Percentiles rank a stretch among this genome's conserved stretches.
Evolutionary conservation across 2,797 vertebrate genomes (phyloP).

Genomic region (Amazonetta brasiliensis): DNA sequence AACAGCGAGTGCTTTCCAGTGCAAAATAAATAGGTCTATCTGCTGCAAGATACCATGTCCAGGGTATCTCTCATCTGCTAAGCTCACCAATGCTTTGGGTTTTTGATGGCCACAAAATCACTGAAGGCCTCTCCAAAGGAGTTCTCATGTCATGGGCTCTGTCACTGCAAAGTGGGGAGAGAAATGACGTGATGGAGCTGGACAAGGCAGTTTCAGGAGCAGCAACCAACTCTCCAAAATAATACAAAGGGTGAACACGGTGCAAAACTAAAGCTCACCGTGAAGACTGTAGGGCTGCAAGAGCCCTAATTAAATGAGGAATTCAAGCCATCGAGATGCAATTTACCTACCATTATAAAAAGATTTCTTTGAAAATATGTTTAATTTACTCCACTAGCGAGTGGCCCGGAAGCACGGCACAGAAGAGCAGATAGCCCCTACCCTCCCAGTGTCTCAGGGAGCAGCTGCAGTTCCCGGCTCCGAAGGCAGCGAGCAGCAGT

Average conservation of each 20-base stretch:
- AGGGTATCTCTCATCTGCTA: background rate
- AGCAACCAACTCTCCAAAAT: background rate
- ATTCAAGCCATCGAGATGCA: background rate
- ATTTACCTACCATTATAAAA: background rate
- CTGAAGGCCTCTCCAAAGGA: background rate
- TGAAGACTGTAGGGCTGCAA: background rate
- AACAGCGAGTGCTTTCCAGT: fast-evolving
- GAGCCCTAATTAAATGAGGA: background rate
- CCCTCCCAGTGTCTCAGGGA: background rate
- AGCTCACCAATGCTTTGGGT: background rate
- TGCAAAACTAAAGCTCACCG: background rate
- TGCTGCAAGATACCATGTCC: fast-evolving
- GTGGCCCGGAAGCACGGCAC: background rate
- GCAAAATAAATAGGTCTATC: background rate
- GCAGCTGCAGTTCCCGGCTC: background rate
- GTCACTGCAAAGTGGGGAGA: background rate
- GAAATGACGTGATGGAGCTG: background rate
- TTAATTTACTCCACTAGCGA: background rate
- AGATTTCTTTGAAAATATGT: background rate
- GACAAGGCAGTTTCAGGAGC: background rate
- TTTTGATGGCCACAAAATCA: background rate
- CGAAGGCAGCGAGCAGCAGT: background rate
- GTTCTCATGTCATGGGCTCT: background rate
- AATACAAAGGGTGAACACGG: background rate
- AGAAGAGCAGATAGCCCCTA: background rate